phyloP scores from a whole-genome alignment of 1,140 invertebrate genomes.

The Chionoecetes opilio region DNA sequence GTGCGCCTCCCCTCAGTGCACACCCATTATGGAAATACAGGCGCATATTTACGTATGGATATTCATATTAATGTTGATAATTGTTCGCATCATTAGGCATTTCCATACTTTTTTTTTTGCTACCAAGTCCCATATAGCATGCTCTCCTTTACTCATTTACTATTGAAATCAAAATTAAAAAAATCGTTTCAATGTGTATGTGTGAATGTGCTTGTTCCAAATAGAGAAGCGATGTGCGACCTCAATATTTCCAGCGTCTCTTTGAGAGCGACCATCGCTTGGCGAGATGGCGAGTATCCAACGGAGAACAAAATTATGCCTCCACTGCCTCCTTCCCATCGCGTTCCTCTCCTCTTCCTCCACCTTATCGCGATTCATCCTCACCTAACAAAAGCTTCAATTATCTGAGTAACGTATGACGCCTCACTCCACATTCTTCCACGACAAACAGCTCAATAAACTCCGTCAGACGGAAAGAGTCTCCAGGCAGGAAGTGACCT shows the following conservation, averaged over 20 bases:
- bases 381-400: constrained; percentile 20
- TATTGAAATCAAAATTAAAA: too few species aligned
- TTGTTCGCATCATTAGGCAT: not conserved
- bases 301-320: not conserved
- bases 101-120: not conserved
- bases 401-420: constrained; percentile 11
- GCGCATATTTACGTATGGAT: not conserved
- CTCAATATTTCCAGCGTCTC: not conserved
- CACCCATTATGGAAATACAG: constrained; percentile 7
- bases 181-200: not conserved
- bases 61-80: constrained; percentile 8
- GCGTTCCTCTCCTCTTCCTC: not conserved
- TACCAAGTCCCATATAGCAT: not conserved
- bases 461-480: not conserved
- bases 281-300: constrained; percentile 2
- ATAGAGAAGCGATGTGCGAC: not conserved
- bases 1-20: not conserved
- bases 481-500: not conserved
- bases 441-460: constrained; percentile 1
- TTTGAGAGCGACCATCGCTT: not conserved
- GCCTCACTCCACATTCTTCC: not conserved
- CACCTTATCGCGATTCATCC: not conserved
- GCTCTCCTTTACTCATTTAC: not conserved
- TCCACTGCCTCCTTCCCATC: not conserved
- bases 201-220: not conserved